phyloP scores from a whole-genome alignment of 1,140 invertebrate species.

The Hestina assimilis region DNA sequence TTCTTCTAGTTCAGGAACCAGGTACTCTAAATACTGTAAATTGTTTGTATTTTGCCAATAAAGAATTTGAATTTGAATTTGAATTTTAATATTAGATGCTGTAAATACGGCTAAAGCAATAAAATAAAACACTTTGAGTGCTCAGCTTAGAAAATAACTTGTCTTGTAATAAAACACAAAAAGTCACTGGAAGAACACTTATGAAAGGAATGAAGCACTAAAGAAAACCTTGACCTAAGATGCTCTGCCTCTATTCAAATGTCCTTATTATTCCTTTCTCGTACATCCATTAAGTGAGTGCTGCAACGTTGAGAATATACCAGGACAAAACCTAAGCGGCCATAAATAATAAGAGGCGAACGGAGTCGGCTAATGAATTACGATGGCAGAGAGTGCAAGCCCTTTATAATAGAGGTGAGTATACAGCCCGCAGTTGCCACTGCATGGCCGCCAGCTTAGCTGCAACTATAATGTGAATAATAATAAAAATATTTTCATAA shows the following conservation, averaged over 20 bases:
- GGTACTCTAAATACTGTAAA: no score
- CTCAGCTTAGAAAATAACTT: slow-evolving; percentile 14
- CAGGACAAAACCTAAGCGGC: slow-evolving; percentile 60
- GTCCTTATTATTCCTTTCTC: slow-evolving; percentile 58
- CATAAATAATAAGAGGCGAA: slow-evolving; percentile 69
- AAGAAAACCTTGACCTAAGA: slow-evolving; percentile 54
- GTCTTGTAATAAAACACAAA: slow-evolving; percentile 21
- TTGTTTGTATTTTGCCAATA: no score
- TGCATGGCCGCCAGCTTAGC: not conserved
- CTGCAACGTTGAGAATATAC: slow-evolving; percentile 57
- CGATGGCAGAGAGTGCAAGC: slow-evolving; percentile 51
- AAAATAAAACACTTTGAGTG: slow-evolving; percentile 10
- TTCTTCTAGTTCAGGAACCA: no score
- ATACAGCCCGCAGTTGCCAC: slow-evolving; percentile 15
- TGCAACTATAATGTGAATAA: not conserved
- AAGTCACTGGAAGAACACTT: slow-evolving; percentile 21
- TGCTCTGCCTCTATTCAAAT: slow-evolving; percentile 56
- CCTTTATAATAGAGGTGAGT: slow-evolving; percentile 48
- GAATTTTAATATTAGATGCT: no score
- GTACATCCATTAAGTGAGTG: slow-evolving; percentile 48
- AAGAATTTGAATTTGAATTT: no score
- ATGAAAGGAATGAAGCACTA: slow-evolving; percentile 38
- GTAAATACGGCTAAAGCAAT: not conserved
- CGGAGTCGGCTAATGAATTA: slow-evolving; percentile 70
- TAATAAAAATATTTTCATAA: not conserved